These are phyloP conservation scores for Antedon mediterranea DNA, from an alignment of 53 echinoderm and acorn worm species.

Conservation along the genomic window DNA sequence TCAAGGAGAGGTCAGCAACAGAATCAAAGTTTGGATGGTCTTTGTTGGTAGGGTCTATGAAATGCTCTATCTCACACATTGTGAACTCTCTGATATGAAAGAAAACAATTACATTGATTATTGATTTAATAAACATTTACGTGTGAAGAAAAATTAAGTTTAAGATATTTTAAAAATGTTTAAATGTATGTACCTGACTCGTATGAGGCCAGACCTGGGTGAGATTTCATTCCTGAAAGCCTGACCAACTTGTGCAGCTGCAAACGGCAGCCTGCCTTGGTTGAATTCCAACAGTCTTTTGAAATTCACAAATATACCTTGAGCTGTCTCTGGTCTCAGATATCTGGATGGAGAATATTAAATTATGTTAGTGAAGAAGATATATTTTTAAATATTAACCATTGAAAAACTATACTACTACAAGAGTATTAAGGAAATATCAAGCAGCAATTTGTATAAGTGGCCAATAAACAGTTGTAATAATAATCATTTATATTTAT, in stretches of 20 bases:
- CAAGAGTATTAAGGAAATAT: too few relatives aligned
- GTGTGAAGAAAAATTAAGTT: neutral
- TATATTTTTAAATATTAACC: too few relatives aligned
- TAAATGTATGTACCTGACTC: constrained; percentile 94
- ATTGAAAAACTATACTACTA: too few relatives aligned
- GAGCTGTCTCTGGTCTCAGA: constrained; percentile 86
- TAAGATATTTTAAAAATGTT: neutral
- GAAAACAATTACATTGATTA: neutral
- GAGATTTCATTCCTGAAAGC: constrained; percentile 98
- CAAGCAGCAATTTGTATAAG: too few relatives aligned
- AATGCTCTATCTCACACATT: constrained; percentile 94
- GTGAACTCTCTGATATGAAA: constrained; percentile 62
- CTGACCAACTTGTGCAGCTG: constrained; percentile 83
- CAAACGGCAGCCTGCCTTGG: constrained; percentile 84
- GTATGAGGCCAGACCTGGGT: constrained; percentile 76
- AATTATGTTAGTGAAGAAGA: too few relatives aligned
- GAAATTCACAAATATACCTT: constrained; percentile 98
- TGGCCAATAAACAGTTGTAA: too few relatives aligned
- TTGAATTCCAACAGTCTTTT: constrained; percentile 95
- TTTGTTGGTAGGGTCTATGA: constrained; percentile 82
- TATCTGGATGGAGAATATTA: constrained; percentile 20
- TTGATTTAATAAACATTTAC: neutral
- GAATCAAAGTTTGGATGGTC: constrained; percentile 73
- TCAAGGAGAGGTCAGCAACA: constrained; percentile 44
- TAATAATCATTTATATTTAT: too few relatives aligned